Evolutionary conservation across 2,797 vertebrate species (phyloP).

Genomic region (Urosaurus nigricauda): DNA sequence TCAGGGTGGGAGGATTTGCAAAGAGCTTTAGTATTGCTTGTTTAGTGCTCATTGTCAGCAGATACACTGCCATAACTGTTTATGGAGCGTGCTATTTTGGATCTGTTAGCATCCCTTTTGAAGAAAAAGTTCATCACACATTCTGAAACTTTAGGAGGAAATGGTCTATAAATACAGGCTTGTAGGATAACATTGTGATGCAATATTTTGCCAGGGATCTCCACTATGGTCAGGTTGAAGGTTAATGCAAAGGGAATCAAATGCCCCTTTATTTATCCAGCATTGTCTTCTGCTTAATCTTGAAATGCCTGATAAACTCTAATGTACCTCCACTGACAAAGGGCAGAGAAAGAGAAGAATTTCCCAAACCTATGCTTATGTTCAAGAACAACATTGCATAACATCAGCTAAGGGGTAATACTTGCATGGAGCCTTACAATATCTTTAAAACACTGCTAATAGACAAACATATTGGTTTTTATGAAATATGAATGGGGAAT

Average conservation of each 20-base stretch:
- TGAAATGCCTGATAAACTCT: neutral
- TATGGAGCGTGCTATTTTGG: neutral
- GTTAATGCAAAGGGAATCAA: neutral
- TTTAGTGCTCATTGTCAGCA: too few relatives aligned
- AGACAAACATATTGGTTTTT: neutral
- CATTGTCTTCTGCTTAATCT: neutral
- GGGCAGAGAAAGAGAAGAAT: too few relatives aligned
- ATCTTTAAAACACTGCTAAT: neutral
- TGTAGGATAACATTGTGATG: neutral
- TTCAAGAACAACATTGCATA: neutral
- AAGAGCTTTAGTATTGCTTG: too few relatives aligned
- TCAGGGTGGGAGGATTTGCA: too few relatives aligned
- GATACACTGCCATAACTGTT: neutral
- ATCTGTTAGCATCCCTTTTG: neutral
- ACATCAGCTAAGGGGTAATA: neutral
- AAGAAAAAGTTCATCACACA: neutral
- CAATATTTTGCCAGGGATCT: neutral
- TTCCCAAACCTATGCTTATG: too few relatives aligned
- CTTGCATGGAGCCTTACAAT: neutral
- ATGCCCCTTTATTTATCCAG: neutral
- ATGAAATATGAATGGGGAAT: neutral
- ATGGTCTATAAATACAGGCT: neutral
- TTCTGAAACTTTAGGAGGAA: neutral
- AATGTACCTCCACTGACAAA: neutral
- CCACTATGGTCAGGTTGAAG: neutral